Evolutionary conservation across 2,113 vertebrate species (phyloP).

Genomic region (Danio rerio): DNA sequence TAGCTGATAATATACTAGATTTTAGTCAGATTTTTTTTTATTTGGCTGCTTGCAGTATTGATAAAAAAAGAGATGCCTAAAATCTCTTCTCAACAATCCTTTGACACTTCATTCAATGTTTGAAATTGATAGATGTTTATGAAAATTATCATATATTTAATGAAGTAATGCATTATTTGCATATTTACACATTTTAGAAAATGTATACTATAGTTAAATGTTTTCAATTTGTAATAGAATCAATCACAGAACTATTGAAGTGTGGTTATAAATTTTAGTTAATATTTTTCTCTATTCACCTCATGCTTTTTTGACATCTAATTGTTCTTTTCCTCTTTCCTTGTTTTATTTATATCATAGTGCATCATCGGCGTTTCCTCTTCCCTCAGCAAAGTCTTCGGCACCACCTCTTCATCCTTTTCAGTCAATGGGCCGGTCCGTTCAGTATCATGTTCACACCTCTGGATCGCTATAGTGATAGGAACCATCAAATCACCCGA

Average conservation of each 20-base stretch:
- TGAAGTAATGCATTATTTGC: too few relatives aligned
- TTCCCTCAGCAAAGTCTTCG: conserved; percentile 97
- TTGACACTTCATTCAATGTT: too few relatives aligned
- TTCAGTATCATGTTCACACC: conserved; percentile 99
- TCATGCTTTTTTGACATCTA: conserved; percentile 15
- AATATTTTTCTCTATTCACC: not conserved
- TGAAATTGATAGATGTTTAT: too few relatives aligned
- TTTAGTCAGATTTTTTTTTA: too few relatives aligned
- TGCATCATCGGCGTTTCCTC: conserved; percentile 96
- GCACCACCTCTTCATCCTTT: conserved; percentile 97
- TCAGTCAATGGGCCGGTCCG: conserved; percentile 98
- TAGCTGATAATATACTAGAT: too few relatives aligned
- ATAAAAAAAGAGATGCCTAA: too few relatives aligned
- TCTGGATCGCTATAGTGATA: conserved; percentile 94
- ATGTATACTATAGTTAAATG: too few relatives aligned
- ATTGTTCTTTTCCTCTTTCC: conserved; percentile 34
- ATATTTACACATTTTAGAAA: too few relatives aligned
- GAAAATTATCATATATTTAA: too few relatives aligned
- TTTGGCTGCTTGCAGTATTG: too few relatives aligned
- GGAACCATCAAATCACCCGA: conserved; percentile 97
- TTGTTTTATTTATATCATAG: conserved; percentile 72
- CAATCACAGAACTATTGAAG: not conserved
- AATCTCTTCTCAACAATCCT: too few relatives aligned
- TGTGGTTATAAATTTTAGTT: not conserved
- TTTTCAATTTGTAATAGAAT: too few relatives aligned